Conservation (phyloP, 2,888 invertebrate species). For the Pachycephus smyrnensis region DNA sequence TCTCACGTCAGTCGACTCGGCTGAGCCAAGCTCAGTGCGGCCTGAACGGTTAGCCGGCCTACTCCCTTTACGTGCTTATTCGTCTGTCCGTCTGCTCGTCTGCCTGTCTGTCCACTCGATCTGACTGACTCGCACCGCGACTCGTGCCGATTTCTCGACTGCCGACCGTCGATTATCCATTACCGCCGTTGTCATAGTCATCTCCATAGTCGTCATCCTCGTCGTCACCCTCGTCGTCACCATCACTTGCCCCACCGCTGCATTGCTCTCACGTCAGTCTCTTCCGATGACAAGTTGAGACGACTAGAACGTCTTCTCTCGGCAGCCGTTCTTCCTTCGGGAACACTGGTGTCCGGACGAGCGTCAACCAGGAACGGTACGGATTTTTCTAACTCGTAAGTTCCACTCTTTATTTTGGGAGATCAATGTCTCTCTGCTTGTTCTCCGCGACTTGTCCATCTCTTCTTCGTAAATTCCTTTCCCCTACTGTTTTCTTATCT, state of each 20-base stretch:
- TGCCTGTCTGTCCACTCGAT: background rate
- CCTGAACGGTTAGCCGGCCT: conserved; percentile 66
- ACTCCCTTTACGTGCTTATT: conserved; percentile 47
- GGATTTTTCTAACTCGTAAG: background rate
- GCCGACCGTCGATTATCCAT: background rate
- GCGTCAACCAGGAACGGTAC: background rate
- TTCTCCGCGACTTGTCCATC: background rate
- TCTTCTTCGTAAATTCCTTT: background rate
- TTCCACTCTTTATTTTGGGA: background rate
- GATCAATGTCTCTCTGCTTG: background rate
- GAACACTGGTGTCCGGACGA: background rate
- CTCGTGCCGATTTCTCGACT: background rate
- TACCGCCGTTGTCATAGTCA: background rate
- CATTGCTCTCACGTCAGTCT: background rate
- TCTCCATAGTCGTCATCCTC: background rate
- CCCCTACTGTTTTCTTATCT: background rate
- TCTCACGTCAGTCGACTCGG: conserved; percentile 30
- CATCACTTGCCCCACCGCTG: background rate
- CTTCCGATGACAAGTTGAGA: background rate
- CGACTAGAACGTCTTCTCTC: background rate
- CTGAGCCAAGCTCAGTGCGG: conserved; percentile 58
- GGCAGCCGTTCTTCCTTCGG: background rate
- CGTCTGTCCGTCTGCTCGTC: conserved; percentile 7
- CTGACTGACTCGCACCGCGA: background rate
- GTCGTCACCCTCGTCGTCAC: background rate